phyloP scores from a whole-genome alignment of 2,797 vertebrate genomes.

The Acipenser oxyrinchus region DNA sequence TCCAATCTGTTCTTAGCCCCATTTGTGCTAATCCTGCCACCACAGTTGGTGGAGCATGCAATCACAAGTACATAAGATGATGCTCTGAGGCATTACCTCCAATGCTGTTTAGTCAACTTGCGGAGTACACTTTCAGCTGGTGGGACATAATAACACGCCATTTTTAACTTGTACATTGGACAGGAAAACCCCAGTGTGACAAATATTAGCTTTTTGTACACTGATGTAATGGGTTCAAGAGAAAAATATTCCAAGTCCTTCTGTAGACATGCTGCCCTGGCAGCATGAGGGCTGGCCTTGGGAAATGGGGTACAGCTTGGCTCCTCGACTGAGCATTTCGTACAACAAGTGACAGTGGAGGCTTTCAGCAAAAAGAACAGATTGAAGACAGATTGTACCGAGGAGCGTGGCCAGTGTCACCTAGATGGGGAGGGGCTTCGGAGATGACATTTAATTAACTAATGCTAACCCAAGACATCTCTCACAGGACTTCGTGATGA shows the following conservation, averaged over 20 bases:
- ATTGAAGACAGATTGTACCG: slow-evolving; percentile 59
- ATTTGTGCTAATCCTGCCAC: slow-evolving; percentile 41
- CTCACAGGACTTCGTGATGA: slow-evolving; percentile 42
- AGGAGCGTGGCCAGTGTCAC: slow-evolving; percentile 32
- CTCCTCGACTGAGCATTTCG: slow-evolving; percentile 20
- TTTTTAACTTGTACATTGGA: too few species aligned
- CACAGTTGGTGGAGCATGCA: slow-evolving; percentile 16
- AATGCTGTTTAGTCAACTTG: slow-evolving; percentile 4
- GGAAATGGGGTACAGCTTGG: slow-evolving; percentile 9
- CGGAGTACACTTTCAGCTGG: neutral
- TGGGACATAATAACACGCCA: slow-evolving; percentile 8
- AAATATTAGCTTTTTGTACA: too few species aligned
- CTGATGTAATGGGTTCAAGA: too few species aligned
- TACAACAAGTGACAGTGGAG: slow-evolving; percentile 26
- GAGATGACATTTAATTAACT: slow-evolving; percentile 66
- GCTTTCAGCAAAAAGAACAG: slow-evolving; percentile 44
- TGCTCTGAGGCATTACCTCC: slow-evolving; percentile 1
- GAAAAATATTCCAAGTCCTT: slow-evolving; percentile 7
- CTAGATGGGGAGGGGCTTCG: slow-evolving; percentile 48
- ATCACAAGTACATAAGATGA: slow-evolving; percentile 4
- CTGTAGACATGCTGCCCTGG: slow-evolving; percentile 1
- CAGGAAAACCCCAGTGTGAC: too few species aligned
- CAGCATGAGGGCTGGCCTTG: slow-evolving; percentile 6
- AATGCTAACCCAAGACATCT: slow-evolving; percentile 71
- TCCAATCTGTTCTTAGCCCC: slow-evolving; percentile 55